Evolutionary conservation across 1,140 invertebrate species (phyloP).

Genomic region (Magallana angulata): DNA sequence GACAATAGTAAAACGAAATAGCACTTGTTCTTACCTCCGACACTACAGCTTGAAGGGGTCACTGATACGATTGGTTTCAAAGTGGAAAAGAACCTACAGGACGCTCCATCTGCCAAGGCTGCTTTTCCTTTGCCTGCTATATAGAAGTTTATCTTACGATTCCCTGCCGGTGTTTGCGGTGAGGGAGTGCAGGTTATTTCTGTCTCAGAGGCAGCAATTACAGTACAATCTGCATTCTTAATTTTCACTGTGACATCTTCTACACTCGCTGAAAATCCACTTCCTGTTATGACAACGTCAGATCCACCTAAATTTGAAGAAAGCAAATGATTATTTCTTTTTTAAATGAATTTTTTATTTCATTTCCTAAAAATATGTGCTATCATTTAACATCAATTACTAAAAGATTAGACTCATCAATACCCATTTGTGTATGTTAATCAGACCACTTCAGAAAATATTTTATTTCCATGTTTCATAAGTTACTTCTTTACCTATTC

Average conservation of each 20-base stretch:
- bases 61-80: slow-evolving; percentile 21
- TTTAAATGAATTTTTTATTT: background rate
- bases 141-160: slow-evolving; percentile 45
- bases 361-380: background rate
- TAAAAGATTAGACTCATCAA: no score
- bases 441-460: no score
- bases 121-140: slow-evolving; percentile 57
- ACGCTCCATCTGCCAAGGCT: background rate
- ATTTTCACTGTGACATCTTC: slow-evolving; percentile 54
- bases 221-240: slow-evolving; percentile 55
- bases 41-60: slow-evolving; percentile 57
- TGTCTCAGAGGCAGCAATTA: slow-evolving; percentile 15
- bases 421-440: no score
- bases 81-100: slow-evolving; percentile 41
- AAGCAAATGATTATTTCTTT: background rate
- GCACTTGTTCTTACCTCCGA: slow-evolving; percentile 3
- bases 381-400: no score
- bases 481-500: no score
- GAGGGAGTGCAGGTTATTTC: background rate
- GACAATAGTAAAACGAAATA: no score
- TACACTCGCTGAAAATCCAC: slow-evolving; percentile 38
- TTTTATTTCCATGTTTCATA: no score
- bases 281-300: slow-evolving; percentile 56
- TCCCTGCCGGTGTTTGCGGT: slow-evolving; percentile 42
- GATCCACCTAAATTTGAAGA: no score